Evolutionary conservation across 2,113 vertebrate species (phyloP).

Genomic region (Gymnarchus niloticus): DNA sequence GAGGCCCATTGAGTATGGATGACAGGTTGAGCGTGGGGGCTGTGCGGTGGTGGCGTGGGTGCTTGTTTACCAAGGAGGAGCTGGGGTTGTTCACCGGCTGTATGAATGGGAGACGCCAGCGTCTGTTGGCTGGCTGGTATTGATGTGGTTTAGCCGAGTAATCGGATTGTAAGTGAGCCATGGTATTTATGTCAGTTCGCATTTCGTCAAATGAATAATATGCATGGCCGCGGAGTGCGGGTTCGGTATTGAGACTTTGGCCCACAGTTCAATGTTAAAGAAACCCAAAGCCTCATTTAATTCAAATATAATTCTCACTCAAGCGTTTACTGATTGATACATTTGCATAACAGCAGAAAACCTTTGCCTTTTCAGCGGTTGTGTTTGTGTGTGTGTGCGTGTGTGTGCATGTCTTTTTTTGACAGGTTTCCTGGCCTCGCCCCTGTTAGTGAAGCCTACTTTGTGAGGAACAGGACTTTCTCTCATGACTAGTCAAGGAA

Average conservation of each 20-base stretch:
- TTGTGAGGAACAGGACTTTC: slow-evolving; percentile 54
- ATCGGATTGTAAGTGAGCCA: slow-evolving; percentile 94
- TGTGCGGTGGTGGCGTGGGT: slow-evolving; percentile 67
- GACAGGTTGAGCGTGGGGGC: slow-evolving; percentile 83
- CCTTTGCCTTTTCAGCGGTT: slow-evolving; percentile 64
- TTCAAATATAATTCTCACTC: slow-evolving; percentile 98
- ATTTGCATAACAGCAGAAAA: slow-evolving; percentile 96
- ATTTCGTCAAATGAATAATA: slow-evolving; percentile 95
- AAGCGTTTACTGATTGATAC: slow-evolving; percentile 81
- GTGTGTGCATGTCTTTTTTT: slow-evolving; percentile 36
- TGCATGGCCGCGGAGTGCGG: slow-evolving; percentile 79
- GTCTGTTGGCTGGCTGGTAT: slow-evolving; percentile 81
- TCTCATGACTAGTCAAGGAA: slow-evolving; percentile 62
- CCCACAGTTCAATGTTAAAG: slow-evolving; percentile 70
- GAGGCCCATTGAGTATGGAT: slow-evolving; percentile 73
- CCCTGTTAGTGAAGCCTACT: slow-evolving; percentile 45
- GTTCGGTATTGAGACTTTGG: slow-evolving; percentile 73
- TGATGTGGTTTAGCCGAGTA: slow-evolving; percentile 91
- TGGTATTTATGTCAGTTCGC: slow-evolving; percentile 98
- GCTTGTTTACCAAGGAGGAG: slow-evolving; percentile 81
- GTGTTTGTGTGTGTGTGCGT: slow-evolving; percentile 52
- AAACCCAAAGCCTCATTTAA: slow-evolving; percentile 80
- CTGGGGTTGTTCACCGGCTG: slow-evolving; percentile 73
- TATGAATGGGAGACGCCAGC: slow-evolving; percentile 86
- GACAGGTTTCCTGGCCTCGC: slow-evolving; percentile 28